Evolutionary conservation across 2,113 vertebrate genomes (phyloP), one percentile per base, ranked within the genome.

Genomic region (Cinclus mexicanus): DNA sequence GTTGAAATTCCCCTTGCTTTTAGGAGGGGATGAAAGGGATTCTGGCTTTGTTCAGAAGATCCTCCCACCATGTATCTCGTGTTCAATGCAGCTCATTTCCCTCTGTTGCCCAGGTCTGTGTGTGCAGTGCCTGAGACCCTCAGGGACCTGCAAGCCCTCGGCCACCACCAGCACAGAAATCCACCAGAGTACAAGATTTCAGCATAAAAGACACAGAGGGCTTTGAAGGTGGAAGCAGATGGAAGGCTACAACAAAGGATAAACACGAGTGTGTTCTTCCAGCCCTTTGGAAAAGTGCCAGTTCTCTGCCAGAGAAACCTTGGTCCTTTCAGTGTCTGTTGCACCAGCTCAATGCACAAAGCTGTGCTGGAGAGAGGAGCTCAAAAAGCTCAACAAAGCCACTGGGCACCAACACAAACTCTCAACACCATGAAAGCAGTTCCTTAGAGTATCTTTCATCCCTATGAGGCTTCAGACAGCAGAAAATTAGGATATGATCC

Each of bases 41-140:
- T 35, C 22, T 13, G 67, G 50, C 39, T 93, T 77, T 70, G 21
- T 35, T 87, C 53, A 53, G 57, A 37, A 84, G 57, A 68, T 44
- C 22, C 57, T 76, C 74, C 41, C 47, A 47, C 6, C 33, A 29
- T 0, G 0, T 7, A 25, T 44, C 59, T 75, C 16, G 9, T 33
- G 41, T 2, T 89, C 70, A 9, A 0, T 33, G 25, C 65, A 72
- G 74, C 46, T 37, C 47, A 20, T 41, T 86, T 23, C 41, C 65
- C 53, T 69, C 29, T 12, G 53, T 11, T 77, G 50, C 28, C 69
- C 49, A 44, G 59, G 56, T 29, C 47, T 21, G 15, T 13, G 5
- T 41, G 67, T 1, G 13, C 21, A 35, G 46, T 4, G 14, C 56
- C 63, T 26, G 72, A 75, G 77, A 79, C 65, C 41, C 44, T 10